phyloP scores from a whole-genome alignment of 1,140 invertebrate species.

The Palaemon carinicauda region DNA sequence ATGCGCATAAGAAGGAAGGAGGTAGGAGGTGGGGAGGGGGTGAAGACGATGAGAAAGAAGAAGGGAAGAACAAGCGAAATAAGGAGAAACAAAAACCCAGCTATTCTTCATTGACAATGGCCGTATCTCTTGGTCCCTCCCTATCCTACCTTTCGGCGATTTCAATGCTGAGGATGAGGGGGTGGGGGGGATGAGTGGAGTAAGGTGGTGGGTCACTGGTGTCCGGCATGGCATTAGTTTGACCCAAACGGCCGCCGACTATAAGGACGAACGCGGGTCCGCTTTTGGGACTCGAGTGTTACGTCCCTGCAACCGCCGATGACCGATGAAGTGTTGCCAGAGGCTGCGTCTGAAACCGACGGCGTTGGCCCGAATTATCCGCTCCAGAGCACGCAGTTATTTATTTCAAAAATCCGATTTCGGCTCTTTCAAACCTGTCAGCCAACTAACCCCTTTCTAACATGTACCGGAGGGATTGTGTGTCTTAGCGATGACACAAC shows the following conservation, averaged over 20 bases:
- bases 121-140: neutral
- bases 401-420: too few relatives aligned
- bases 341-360: neutral
- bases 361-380: too few relatives aligned
- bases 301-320: neutral
- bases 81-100: neutral
- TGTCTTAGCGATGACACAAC: too few relatives aligned
- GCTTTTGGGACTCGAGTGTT: neutral
- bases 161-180: neutral
- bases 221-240: neutral
- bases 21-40: neutral
- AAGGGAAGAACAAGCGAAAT: neutral
- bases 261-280: neutral
- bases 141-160: conserved; percentile 3
- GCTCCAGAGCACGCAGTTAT: neutral
- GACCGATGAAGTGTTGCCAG: conserved; percentile 3
- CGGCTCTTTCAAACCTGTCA: too few relatives aligned
- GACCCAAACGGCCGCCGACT: neutral
- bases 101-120: neutral
- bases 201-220: neutral
- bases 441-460: too few relatives aligned
- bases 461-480: too few relatives aligned
- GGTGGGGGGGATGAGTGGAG: neutral
- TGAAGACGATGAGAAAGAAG: neutral
- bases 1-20: neutral